Percentiles rank a stretch among this genome's conserved stretches.
phyloP scores from a whole-genome alignment of 2,113 vertebrate genomes.

The Scolopax mira region DNA sequence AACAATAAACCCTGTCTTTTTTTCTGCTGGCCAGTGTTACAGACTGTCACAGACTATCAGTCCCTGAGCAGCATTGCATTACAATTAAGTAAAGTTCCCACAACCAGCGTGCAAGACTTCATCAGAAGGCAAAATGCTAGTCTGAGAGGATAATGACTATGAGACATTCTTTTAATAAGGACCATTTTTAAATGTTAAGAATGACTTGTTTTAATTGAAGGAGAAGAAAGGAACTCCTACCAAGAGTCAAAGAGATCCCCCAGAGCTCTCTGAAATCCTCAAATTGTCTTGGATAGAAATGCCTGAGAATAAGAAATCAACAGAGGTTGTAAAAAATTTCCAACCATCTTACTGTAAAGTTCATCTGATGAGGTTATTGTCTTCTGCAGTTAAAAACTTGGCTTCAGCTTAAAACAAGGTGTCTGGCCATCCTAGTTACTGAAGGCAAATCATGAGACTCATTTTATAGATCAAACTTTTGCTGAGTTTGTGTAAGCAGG shows the following conservation, averaged over 20 bases:
- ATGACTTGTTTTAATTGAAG: slow-evolving; percentile 56
- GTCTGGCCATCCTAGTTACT: not conserved
- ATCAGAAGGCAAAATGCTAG: not conserved
- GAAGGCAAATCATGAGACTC: not conserved
- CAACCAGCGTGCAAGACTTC: slow-evolving; percentile 27
- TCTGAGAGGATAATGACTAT: slow-evolving; percentile 49
- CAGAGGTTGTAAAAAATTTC: not conserved
- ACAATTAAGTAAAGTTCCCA: slow-evolving; percentile 18
- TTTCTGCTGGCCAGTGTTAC: not conserved
- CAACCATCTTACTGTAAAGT: not conserved
- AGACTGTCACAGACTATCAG: not conserved
- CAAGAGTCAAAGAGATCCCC: slow-evolving; percentile 26
- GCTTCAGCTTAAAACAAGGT: not conserved
- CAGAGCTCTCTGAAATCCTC: not conserved
- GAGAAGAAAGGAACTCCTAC: slow-evolving; percentile 40
- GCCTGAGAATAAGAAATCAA: not conserved
- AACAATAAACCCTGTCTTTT: not conserved
- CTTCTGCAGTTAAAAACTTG: not conserved
- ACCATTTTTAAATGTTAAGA: slow-evolving; percentile 46
- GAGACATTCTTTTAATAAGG: slow-evolving; percentile 45
- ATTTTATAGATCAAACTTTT: not conserved
- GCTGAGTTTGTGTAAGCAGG: slow-evolving; percentile 11
- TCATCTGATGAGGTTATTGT: not conserved
- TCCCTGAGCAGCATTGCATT: not conserved
- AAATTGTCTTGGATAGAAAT: not conserved